Evolutionary conservation across 2,797 vertebrate genomes (phyloP).

Genomic region (Crocidura indochinensis): DNA sequence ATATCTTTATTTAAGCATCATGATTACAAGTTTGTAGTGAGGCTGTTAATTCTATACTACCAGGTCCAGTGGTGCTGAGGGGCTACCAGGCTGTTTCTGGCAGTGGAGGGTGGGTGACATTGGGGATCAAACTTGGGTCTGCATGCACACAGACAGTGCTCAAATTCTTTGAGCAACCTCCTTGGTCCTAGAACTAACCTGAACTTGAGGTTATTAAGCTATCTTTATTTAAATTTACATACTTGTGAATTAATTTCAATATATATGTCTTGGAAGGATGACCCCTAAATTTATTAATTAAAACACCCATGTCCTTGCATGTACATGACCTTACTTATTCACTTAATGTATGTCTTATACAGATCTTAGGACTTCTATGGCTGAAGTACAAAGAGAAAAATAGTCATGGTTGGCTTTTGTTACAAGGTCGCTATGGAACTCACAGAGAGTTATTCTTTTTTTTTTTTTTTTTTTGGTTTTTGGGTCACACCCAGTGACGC

Average conservation of each 20-base stretch:
- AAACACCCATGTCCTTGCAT: background rate
- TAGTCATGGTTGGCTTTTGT: background rate
- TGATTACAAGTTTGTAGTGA: too few relatives aligned
- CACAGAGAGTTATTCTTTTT: constrained; percentile 18
- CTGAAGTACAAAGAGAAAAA: constrained; percentile 1
- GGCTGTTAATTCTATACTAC: too few relatives aligned
- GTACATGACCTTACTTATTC: background rate
- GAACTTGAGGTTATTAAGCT: background rate
- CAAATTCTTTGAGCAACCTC: too few relatives aligned
- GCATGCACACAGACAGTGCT: too few relatives aligned
- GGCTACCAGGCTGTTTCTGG: too few relatives aligned
- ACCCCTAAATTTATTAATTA: background rate
- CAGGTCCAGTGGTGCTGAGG: too few relatives aligned
- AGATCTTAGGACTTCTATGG: background rate
- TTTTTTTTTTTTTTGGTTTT: too few relatives aligned
- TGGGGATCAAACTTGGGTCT: too few relatives aligned
- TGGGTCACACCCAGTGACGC: too few relatives aligned
- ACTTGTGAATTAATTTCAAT: background rate
- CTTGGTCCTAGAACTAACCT: too few relatives aligned
- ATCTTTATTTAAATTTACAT: constrained; percentile 39
- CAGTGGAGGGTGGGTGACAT: too few relatives aligned
- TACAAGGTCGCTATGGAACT: constrained; percentile 36
- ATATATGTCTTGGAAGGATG: background rate
- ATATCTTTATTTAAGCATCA: too few relatives aligned
- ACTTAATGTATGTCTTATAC: background rate